Base-by-base conservation (phyloP, 2,797 vertebrate species). In the Cryptoprocta ferox region DNA sequence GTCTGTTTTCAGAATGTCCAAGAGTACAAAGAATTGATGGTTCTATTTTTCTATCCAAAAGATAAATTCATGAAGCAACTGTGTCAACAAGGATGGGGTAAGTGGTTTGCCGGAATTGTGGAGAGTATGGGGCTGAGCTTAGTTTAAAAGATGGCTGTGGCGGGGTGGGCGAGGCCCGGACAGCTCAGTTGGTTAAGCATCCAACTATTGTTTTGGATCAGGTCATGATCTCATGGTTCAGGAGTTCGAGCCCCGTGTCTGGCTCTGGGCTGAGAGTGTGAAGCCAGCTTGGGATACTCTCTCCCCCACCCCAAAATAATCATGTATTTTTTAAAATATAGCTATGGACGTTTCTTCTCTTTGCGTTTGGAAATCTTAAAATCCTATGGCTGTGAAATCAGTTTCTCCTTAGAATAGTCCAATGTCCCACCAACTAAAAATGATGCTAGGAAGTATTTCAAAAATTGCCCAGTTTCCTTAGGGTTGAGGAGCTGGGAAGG, bases 361-460 rank as follows among this genome's bases (percentile, higher is more conserved):
- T 65, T 79, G 71, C 81, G 95, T 95, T 61, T 88, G 71, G 83
- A 93, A 95, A 92, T 85, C 81, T 95, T 82, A 93, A 95, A 91
- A 39, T 86, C 68, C 32, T 37, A 42, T 53, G 76, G 15, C 61
- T 96, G 11, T 81, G 91, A 89, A 85, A 90, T 89, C 42, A 65
- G 14, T 61, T 70, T 80, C 89, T 89, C 5, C 42, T 93, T 65
- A 42, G 65, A 76, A 50, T 39, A 93, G 8, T 26, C 16, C 7
- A 32, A 8, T 32, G 50, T 95, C 76, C 30, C 28, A 73, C n/a
- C 50, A 66, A 32, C 75, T 70, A 66, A 93, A 87, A 86, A 81
- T 53, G 50, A 39, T 90, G 56, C 13, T 32, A 42, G 71, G 21
- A 16, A 24, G 32, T 14, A 19, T 30, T 53, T 13, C 12, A 42